phyloP scores from a whole-genome alignment of 2,797 vertebrate species.

The Enteromius afrohamiltoni region DNA sequence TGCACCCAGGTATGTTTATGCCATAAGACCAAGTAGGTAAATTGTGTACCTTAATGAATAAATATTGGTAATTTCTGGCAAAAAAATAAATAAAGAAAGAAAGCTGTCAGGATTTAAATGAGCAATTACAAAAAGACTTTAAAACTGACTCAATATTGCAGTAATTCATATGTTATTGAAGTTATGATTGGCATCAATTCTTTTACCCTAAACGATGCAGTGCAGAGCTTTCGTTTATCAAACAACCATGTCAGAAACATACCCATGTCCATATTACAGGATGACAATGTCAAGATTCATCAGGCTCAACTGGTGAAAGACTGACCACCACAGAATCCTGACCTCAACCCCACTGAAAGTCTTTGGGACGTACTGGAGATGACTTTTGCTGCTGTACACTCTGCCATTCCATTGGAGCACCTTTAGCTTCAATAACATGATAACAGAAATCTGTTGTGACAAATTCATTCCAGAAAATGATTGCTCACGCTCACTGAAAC shows the following conservation, averaged over 20 bases:
- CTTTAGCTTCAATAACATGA: not conserved
- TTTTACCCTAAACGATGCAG: no score
- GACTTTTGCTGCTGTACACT: not conserved
- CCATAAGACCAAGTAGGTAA: not conserved
- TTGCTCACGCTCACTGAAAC: no score
- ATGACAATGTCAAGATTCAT: not conserved
- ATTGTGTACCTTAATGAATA: not conserved
- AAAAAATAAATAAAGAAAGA: no score
- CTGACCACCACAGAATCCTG: not conserved
- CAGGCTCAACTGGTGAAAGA: not conserved
- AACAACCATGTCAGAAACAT: not conserved
- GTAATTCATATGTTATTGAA: no score
- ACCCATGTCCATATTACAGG: not conserved
- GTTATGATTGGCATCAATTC: no score
- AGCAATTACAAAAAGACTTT: no score
- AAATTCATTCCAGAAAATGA: no score
- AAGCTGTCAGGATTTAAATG: no score
- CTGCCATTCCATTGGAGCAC: not conserved
- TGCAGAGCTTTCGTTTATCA: not conserved
- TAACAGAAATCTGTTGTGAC: no score
- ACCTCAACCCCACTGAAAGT: not conserved
- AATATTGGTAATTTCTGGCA: not conserved
- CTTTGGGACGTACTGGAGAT: not conserved
- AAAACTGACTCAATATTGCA: no score
- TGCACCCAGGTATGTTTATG: no score